Percentiles rank a stretch among this genome's conserved stretches.
phyloP scores from a whole-genome alignment of 2,113 vertebrate species.

The Psammodynastes pulverulentus region DNA sequence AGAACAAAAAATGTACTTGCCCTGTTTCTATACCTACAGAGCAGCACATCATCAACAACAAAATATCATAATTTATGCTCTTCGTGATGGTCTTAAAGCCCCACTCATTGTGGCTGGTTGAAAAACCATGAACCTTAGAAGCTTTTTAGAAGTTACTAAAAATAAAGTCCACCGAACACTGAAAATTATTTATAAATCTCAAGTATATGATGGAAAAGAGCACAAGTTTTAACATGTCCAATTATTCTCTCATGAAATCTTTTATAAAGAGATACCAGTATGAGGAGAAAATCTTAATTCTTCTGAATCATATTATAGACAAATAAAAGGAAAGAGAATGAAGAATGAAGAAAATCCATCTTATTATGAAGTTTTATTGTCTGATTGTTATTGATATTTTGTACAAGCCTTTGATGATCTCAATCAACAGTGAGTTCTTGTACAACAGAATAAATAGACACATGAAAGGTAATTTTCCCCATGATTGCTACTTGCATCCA shows the following conservation, averaged over 20 bases:
- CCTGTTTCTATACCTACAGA: background rate
- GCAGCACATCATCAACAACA: background rate
- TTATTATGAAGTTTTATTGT: constrained; percentile 47
- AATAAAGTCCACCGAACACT: background rate
- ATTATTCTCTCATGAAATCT: constrained; percentile 19
- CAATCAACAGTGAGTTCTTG: background rate
- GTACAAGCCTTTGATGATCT: background rate
- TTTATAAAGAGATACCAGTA: constrained; percentile 22
- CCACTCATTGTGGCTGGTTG: background rate
- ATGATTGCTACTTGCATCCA: background rate
- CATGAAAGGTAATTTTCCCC: background rate
- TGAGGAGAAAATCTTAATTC: constrained; percentile 18
- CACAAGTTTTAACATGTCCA: background rate
- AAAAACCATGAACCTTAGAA: background rate
- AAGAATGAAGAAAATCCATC: constrained; percentile 3
- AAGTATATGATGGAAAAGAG: background rate
- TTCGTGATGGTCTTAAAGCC: background rate
- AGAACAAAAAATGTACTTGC: background rate
- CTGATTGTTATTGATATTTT: constrained; percentile 60
- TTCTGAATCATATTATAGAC: background rate
- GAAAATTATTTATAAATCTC: constrained; percentile 2
- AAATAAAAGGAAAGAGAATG: background rate
- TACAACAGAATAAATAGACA: background rate
- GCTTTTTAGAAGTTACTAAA: background rate
- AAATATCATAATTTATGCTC: background rate